A percentile compares a stretch with the other conserved stretches of the same genome.
Evolutionary conservation across 2,888 invertebrate genomes (phyloP).

Genomic region (Candidula unifasciata): DNA sequence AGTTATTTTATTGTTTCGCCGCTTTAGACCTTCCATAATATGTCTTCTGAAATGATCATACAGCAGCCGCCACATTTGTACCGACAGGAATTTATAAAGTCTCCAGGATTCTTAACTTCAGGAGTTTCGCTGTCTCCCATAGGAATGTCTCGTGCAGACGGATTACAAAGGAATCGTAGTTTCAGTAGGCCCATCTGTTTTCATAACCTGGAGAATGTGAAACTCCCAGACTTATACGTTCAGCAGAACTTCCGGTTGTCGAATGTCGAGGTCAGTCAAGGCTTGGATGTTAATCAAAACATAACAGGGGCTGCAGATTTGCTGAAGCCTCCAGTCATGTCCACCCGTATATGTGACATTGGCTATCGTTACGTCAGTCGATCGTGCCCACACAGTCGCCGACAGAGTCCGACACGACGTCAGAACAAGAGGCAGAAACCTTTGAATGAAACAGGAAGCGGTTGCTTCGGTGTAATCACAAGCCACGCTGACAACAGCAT

Average conservation of each 20-base stretch:
- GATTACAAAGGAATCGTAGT: background rate
- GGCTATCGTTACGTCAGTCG: background rate
- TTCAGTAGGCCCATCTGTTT: background rate
- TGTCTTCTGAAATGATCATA: background rate
- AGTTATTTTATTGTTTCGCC: too few species aligned
- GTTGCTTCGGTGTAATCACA: too few species aligned
- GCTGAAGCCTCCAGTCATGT: background rate
- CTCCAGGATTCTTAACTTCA: background rate
- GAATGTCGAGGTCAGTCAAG: background rate
- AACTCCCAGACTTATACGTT: background rate
- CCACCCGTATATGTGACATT: background rate
- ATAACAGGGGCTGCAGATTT: background rate
- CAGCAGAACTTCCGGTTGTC: background rate
- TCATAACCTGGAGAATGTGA: background rate
- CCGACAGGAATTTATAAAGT: background rate
- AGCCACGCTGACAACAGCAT: too few species aligned
- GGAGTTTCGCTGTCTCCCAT: background rate
- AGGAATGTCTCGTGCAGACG: background rate
- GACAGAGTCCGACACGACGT: background rate
- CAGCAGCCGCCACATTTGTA: background rate
- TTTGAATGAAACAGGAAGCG: too few species aligned
- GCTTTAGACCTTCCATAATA: too few species aligned
- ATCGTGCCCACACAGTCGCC: conserved; percentile 11
- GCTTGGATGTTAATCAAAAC: background rate
- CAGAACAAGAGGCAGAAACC: too few species aligned